Evolutionary conservation across 2,113 vertebrate species (phyloP).

Genomic region (Corythornis cristatus): DNA sequence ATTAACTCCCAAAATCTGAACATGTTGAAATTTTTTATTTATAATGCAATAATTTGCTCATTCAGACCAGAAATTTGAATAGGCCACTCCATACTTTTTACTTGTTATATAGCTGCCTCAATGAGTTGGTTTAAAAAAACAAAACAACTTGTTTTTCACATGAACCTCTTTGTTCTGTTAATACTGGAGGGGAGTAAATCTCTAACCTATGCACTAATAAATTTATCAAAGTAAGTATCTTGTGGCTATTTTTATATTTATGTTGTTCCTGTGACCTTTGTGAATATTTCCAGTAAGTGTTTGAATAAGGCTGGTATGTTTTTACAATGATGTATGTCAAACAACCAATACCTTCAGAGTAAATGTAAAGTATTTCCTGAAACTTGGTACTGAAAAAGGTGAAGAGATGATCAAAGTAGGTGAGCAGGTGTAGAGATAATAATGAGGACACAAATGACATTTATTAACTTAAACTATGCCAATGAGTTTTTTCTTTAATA

Average conservation of each 20-base stretch:
- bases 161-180: neutral
- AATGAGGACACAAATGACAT: neutral
- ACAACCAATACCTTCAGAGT: fast-evolving
- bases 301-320: neutral
- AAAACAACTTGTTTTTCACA: neutral
- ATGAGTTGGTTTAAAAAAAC: constrained; percentile 1
- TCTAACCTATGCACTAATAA: constrained; percentile 69
- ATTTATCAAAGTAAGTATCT: constrained; percentile 24
- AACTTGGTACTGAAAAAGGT: neutral
- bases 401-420: neutral
- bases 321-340: fast-evolving
- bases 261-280: neutral
- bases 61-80: neutral
- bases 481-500: neutral
- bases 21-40: neutral
- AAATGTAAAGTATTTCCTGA: neutral
- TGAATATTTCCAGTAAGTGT: neutral
- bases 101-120: constrained; percentile 9
- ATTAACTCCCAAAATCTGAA: neutral
- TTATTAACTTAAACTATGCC: neutral
- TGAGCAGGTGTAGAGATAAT: neutral
- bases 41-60: neutral
- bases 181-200: neutral
- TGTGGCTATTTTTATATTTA: neutral
- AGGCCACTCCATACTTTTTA: neutral